These are phyloP conservation scores for Acanthopleura granulata DNA, from an alignment of 2,888 invertebrate species.

Conservation along the genomic window DNA sequence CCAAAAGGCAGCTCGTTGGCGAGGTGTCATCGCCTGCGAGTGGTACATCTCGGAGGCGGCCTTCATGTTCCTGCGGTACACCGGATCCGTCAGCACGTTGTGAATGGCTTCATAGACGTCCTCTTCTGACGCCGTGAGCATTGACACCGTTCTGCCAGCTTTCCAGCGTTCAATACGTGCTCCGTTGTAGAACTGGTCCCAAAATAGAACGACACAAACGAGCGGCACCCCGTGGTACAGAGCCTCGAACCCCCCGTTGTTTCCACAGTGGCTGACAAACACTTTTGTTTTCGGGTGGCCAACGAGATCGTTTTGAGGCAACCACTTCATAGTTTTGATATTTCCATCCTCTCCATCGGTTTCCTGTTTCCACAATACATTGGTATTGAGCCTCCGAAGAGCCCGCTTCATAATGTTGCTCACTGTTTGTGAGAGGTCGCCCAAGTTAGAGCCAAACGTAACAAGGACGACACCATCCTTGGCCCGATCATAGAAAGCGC, in stretches of 20 bases:
- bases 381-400: background rate
- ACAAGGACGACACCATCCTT: slow-evolving; percentile 39
- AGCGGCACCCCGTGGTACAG: slow-evolving; percentile 49
- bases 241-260: slow-evolving; percentile 44
- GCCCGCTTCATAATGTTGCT: background rate
- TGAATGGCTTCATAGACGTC: slow-evolving; percentile 31
- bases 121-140: slow-evolving; percentile 26
- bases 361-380: background rate
- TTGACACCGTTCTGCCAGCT: slow-evolving; percentile 36
- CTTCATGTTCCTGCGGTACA: slow-evolving; percentile 31
- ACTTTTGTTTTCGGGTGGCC: slow-evolving; percentile 39
- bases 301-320: slow-evolving; percentile 48
- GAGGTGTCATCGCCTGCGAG: slow-evolving; percentile 29
- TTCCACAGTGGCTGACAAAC: slow-evolving; percentile 51
- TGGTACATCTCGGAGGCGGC: slow-evolving; percentile 35
- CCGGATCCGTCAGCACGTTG: slow-evolving; percentile 29
- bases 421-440: background rate
- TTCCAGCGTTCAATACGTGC: slow-evolving; percentile 31
- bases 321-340: slow-evolving; percentile 34
- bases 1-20: slow-evolving; percentile 45
- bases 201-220: slow-evolving; percentile 38
- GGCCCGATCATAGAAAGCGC: slow-evolving; percentile 32
- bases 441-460: slow-evolving; percentile 36
- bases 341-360: slow-evolving; percentile 22
- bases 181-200: slow-evolving; percentile 42